Evolutionary conservation across 2,113 vertebrate genomes (phyloP), one percentile per base, ranked within the genome.

Genomic region (Gadus macrocephalus): DNA sequence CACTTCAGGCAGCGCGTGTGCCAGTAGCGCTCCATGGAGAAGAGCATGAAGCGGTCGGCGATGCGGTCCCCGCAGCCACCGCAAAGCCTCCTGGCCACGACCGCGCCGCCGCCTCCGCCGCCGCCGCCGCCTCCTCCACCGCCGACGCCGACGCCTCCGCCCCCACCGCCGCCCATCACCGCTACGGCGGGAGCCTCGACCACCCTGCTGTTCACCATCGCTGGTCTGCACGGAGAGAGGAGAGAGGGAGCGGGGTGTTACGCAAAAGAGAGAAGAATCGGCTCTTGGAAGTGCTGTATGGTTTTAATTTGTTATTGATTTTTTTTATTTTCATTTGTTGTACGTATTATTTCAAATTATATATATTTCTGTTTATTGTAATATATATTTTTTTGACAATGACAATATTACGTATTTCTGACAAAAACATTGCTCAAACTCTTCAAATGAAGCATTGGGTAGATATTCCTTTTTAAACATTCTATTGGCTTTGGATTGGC

Each of bases 1-100:
- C 92, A 93, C 70, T 92, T 92, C 64, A 93, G 91, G 77, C 92
- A 93, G 35, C 86, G 91, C 0, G 91, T 93, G 87, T 93, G 92
- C 92, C 92, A 93, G 78, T 92, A 93, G 0, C 87, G 89, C 53
- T 93, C 92, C 92, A 93, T 93, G 65, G 92, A 93, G 83, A 92
- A 93, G 35, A 93, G 91, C 72, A 93, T 86, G 87, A 93, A 93
- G 64, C 92, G 91, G 75, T 93, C 92, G 0, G 81, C 79, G 15
- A 93, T 93, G 9, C 89, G 89, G 42, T 87, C 90, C 38, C 92
- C 91, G 0, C 92, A 93, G 65, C 92, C 92, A 0, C 91, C 92
- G 1, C 92, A 93, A 6, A 82, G 79, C 73, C 89, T 81, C 73
- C 89, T 81, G 61, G 78, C 79, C 0, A 69, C 3, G 80, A n/a